Base-by-base conservation (phyloP, 2,888 invertebrate species). In the Hermaeophaga mercurialis region DNA sequence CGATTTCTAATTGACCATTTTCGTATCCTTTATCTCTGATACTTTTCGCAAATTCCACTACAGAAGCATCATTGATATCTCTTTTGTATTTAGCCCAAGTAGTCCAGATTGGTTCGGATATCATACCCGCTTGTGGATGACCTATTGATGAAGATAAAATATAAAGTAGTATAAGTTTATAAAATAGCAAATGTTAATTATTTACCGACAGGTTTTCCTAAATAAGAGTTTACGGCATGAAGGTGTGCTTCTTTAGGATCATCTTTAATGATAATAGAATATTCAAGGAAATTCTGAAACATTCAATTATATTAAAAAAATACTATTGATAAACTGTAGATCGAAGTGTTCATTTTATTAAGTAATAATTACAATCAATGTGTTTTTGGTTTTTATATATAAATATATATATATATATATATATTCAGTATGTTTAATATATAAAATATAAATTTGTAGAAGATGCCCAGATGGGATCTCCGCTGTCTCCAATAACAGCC, bases 21-120 rank as follows among this genome's bases (percentile, higher is more conserved):
- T 83, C 81, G 71, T 88, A 91, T 0, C 85, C 85, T 65, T 85
- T 77, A 1, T 81, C 74, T 0, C 81, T 71, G 47, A 93, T 91
- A 65, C 87, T 84, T 46, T 85, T 76, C 0, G 87, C 89, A 69
- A 87, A 93, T 1, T 80, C 72, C 63, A 83, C 78, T 0, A 92
- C 82, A 7, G 79, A 77, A 0, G 74, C 65, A 61, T 91, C 87
- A 59, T 83, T 83, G 1, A 95, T 85, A 11, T 41, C 12, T 1
- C 82, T 79, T 64, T 85, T 85, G 72, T 89, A 91, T 58, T 85
- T 81, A 0, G 90, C 90, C 90, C 92, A 92, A 0, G 94, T 93
- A 0, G 94, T 92, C 92, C 93, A 95, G 54, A 94, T 85, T 0
- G 95, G 94, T 73, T 90, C 81, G 47, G 80, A 78, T 18, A 95